phyloP scores from a whole-genome alignment of 2,888 invertebrate genomes.

The Lycophotia porphyrea region DNA sequence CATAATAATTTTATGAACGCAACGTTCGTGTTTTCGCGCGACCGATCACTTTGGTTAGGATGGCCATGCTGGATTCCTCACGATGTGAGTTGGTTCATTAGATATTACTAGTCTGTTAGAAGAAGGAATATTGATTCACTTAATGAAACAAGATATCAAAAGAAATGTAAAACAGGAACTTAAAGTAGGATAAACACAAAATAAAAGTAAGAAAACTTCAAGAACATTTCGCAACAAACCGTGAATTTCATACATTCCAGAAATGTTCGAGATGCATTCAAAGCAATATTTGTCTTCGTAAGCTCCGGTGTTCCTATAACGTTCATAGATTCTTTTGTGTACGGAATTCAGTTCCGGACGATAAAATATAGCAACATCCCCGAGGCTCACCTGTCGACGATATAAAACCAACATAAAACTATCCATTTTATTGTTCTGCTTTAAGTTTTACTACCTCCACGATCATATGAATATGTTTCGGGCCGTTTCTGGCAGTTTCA shows the following conservation, averaged over 20 bases:
- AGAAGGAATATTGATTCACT: neutral
- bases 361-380: conserved; percentile 71
- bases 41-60: neutral
- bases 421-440: conserved; percentile 81
- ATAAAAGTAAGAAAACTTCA: conserved; percentile 3
- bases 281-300: conserved; percentile 68
- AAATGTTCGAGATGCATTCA: conserved; percentile 45
- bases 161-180: neutral
- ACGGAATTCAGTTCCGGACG: conserved; percentile 66
- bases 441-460: conserved; percentile 78
- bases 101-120: neutral
- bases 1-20: neutral
- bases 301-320: conserved; percentile 57
- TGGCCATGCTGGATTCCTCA: neutral
- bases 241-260: conserved; percentile 47
- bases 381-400: conserved; percentile 80
- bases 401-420: conserved; percentile 82
- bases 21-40: neutral
- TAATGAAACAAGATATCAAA: neutral
- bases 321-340: conserved; percentile 62
- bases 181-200: conserved; percentile 8
- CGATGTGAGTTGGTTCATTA: neutral
- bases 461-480: conserved; percentile 76
- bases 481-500: conserved; percentile 61
- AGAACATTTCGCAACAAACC: conserved; percentile 40